Percentiles rank a stretch among this genome's conserved stretches.
phyloP scores from a whole-genome alignment of 37 sponge, comb jelly and placozoan species.

The Beroe forskalii region DNA sequence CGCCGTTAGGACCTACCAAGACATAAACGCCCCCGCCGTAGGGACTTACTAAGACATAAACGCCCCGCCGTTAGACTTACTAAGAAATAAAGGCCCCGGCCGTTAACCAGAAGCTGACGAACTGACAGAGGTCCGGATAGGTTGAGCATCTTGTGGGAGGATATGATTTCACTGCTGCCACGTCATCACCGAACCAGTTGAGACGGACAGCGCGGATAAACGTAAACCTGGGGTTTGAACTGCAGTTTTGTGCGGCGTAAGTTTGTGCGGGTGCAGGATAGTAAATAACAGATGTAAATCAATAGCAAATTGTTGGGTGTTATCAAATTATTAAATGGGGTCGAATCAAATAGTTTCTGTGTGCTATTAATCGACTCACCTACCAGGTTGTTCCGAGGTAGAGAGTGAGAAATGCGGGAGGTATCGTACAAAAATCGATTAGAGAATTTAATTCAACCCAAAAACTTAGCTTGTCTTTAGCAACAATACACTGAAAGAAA shows the following conservation, averaged over 20 bases:
- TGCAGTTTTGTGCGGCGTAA: no score
- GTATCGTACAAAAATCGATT: constrained; percentile 57
- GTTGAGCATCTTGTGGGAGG: constrained; percentile 42
- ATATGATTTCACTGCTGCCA: constrained; percentile 26
- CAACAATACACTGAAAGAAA: constrained; percentile 44
- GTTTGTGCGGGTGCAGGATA: no score
- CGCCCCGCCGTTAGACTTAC: no score
- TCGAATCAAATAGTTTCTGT: no score
- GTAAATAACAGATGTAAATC: no score
- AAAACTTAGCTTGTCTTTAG: constrained; percentile 55
- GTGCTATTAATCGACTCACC: no score
- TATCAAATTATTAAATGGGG: no score
- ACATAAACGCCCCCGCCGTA: no score
- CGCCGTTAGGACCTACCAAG: no score
- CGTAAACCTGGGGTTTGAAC: constrained; percentile 19
- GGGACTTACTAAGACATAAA: no score
- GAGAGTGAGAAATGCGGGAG: neutral
- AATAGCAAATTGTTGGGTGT: no score
- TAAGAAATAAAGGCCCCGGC: constrained; percentile 25
- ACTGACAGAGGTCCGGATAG: neutral
- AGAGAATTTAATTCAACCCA: constrained; percentile 30
- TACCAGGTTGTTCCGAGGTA: constrained; percentile 10
- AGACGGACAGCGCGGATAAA: constrained; percentile 18
- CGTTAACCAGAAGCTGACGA: no score
- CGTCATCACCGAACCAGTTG: constrained; percentile 28